Percentiles rank a stretch among this genome's conserved stretches.
These are phyloP conservation scores for Cichladusa arquata DNA, from an alignment of 2,113 vertebrate species.

Conservation along the genomic window DNA sequence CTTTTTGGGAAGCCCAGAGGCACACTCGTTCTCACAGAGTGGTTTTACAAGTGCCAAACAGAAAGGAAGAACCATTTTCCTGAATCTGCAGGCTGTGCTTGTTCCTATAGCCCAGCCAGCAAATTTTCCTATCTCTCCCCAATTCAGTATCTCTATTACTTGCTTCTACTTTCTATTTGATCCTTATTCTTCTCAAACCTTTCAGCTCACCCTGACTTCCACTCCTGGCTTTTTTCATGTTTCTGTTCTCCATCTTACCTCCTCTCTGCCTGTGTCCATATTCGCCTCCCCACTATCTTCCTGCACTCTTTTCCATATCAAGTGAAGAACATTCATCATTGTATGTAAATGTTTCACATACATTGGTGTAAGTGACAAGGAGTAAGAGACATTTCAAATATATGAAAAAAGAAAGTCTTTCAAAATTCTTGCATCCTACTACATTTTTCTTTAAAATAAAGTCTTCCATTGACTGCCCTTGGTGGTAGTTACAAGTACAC, in stretches of 20 bases:
- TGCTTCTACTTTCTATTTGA: not conserved
- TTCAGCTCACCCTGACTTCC: not conserved
- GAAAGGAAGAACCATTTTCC: not conserved
- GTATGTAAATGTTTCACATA: not conserved
- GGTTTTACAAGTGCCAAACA: not conserved
- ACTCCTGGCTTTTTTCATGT: not conserved
- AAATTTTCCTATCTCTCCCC: not conserved
- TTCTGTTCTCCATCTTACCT: not conserved
- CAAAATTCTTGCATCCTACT: not conserved
- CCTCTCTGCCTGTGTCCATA: not conserved
- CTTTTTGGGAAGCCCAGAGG: not conserved
- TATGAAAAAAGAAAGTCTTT: not conserved
- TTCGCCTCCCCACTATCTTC: not conserved
- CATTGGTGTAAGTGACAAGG: not conserved
- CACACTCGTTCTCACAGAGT: not conserved
- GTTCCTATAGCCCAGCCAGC: not conserved
- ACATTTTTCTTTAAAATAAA: not conserved
- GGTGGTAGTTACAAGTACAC: not conserved
- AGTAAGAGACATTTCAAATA: not conserved
- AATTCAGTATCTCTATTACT: not conserved
- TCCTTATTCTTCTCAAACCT: not conserved
- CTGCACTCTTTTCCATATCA: not conserved
- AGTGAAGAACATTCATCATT: not conserved
- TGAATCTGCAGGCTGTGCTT: rapidly evolving
- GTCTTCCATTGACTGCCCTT: not conserved